These are phyloP conservation scores for Cinclus mexicanus DNA, from an alignment of 2,113 vertebrate species.

Conservation along the genomic window DNA sequence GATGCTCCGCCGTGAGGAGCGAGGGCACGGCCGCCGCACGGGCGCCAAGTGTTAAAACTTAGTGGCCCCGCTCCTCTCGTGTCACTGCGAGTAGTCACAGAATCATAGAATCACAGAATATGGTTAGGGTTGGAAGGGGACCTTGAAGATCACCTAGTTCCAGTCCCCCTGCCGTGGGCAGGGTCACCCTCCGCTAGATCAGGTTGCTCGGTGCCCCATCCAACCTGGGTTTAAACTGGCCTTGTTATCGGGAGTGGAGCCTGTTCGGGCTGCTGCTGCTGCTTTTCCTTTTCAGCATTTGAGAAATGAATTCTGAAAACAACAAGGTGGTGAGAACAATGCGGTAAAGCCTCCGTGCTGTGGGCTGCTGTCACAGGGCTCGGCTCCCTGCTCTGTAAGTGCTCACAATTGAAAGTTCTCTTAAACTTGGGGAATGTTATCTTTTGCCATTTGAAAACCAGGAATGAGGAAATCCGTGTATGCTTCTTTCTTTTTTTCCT, in stretches of 20 bases:
- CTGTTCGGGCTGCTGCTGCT: not conserved
- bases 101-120: not conserved
- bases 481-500: not conserved
- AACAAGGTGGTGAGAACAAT: conserved; percentile 41
- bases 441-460: not conserved
- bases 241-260: not conserved
- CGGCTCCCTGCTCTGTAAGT: rapidly evolving
- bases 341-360: not conserved
- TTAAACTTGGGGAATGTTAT: not conserved
- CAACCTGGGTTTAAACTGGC: not conserved
- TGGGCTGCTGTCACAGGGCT: not conserved
- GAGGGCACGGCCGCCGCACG: rapidly evolving
- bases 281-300: not conserved
- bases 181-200: not conserved
- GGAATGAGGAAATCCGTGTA: not conserved
- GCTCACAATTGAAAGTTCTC: not conserved
- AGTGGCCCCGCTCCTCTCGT: rapidly evolving
- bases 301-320: not conserved
- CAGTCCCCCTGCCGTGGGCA: not conserved
- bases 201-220: not conserved
- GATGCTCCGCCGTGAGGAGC: not conserved
- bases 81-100: not conserved
- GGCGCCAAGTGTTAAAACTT: no score
- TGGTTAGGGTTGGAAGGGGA: not conserved
- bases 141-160: not conserved